Evolutionary conservation across 2,888 invertebrate genomes (phyloP).

Genomic region (Tromatobia lineatoria): DNA sequence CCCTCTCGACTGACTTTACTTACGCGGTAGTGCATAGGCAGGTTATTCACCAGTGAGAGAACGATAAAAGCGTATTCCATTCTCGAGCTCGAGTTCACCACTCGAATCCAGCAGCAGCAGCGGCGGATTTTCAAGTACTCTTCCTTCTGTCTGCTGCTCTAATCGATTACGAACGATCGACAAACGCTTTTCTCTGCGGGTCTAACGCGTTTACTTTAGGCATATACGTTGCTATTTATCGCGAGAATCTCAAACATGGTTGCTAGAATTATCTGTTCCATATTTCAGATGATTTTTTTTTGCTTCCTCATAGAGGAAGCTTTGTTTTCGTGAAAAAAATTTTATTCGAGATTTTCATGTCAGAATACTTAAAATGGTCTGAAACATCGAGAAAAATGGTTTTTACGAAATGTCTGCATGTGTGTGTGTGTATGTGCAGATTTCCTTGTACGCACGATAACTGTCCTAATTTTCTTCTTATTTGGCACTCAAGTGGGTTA

Average conservation of each 20-base stretch:
- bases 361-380: too few relatives aligned
- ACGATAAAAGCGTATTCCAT: constrained; percentile 40
- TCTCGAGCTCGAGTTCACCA: constrained; percentile 26
- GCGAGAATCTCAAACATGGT: background rate
- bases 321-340: too few relatives aligned
- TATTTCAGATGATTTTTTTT: background rate
- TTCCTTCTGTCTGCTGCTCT: background rate
- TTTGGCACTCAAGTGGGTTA: too few relatives aligned
- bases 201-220: background rate
- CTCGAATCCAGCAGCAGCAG: constrained; percentile 17
- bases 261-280: background rate
- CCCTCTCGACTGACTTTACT: background rate
- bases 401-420: too few relatives aligned
- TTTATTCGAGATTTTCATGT: too few relatives aligned
- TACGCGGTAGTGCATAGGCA: background rate
- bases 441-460: too few relatives aligned
- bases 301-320: too few relatives aligned
- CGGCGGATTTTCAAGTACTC: constrained; percentile 28
- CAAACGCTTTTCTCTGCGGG: constrained; percentile 26
- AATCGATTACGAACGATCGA: constrained; percentile 36
- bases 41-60: constrained; percentile 3
- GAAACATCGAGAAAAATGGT: too few relatives aligned
- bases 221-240: background rate
- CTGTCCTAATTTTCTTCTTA: too few relatives aligned
- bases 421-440: too few relatives aligned